Base-by-base conservation (phyloP, 2,888 invertebrate genomes). In the Gymnosoma rotundatum region DNA sequence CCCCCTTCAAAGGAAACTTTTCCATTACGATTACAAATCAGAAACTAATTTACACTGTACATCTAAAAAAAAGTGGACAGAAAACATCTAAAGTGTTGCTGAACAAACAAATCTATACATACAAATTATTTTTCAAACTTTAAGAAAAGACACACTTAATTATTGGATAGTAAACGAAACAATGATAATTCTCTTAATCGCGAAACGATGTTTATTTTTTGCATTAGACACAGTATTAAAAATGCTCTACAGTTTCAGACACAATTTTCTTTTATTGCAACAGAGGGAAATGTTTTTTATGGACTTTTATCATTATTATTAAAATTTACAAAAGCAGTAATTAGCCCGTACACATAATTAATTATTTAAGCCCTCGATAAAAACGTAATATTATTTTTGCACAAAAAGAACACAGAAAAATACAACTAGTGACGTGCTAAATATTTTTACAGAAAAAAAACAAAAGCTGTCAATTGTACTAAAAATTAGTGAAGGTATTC, bases 1-100 rank as follows among this genome's bases (percentile, higher is more conserved):
- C 94, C 75, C 92, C 92, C 92, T 94, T 95, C 91, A 95, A 92
- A 91, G 95, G 95, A 93, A 94, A 95, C 93, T 94, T 95, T 94
- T 95, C 95, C 95, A 95, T 95, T 86, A 73, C 85, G 85, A 66
- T 63, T 73, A 36, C 0, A 74, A 73, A 21, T 64, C 36, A 20
- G 42, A 38, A 42, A 54, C n/a, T 50, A 14, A 63, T 54, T 54
- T 58, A 48, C 74, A 78, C 45, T 74, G 58, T 32, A 56, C 52
- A 78, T 83, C 86, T 86, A 70, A 42, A 83, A 85, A 82, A 74
- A 83, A 79, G 72, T 70, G 69, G 78, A 73, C 52, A 76, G 72
- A 70, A 54, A 64, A 48, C 18, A 66, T 52, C 9, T 58, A n/a
- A 52, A n/a, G n/a, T 16, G 0, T 58, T 56, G 20, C 18, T 25